Percentiles rank a stretch among this genome's conserved stretches.
These are phyloP conservation scores for Dascyllus trimaculatus DNA, from an alignment of 2,113 vertebrate species.

Conservation along the genomic window DNA sequence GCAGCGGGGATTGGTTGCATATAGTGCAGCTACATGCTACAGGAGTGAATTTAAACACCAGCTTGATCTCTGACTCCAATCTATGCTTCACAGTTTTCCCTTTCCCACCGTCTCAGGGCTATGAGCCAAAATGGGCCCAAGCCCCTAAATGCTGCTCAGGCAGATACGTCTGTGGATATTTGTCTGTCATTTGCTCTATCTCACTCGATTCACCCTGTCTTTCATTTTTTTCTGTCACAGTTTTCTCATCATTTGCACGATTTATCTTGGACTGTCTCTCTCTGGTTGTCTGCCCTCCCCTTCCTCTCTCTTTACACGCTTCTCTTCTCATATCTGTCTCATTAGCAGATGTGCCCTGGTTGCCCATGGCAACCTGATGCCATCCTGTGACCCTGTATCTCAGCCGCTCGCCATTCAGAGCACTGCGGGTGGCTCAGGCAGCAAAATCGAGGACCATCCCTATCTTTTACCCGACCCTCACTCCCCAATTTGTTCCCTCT, in stretches of 20 bases:
- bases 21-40: not conserved
- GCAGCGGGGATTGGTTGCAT: not conserved
- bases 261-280: not conserved
- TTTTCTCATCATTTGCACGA: not conserved
- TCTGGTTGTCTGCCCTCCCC: constrained; percentile 1
- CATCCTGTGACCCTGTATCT: constrained; percentile 44
- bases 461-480: constrained; percentile 3
- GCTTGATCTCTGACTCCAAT: constrained; percentile 45
- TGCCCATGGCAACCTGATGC: constrained; percentile 51
- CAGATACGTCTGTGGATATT: not conserved
- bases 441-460: constrained; percentile 9
- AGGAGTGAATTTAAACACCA: constrained; percentile 38
- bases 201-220: not conserved
- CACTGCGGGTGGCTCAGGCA: constrained; percentile 27
- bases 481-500: constrained; percentile 20
- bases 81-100: constrained; percentile 35
- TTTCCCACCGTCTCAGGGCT: constrained; percentile 22
- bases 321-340: constrained; percentile 28
- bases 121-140: constrained; percentile 15
- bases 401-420: constrained; percentile 48
- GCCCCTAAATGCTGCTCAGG: constrained; percentile 17
- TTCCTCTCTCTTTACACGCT: not conserved
- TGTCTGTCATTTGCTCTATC: not conserved
- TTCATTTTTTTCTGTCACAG: not conserved
- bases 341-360: constrained; percentile 37